Evolutionary conservation across 2,888 invertebrate genomes (phyloP), one percentile per base, ranked within the genome.

Genomic region (Lapara coniferarum): DNA sequence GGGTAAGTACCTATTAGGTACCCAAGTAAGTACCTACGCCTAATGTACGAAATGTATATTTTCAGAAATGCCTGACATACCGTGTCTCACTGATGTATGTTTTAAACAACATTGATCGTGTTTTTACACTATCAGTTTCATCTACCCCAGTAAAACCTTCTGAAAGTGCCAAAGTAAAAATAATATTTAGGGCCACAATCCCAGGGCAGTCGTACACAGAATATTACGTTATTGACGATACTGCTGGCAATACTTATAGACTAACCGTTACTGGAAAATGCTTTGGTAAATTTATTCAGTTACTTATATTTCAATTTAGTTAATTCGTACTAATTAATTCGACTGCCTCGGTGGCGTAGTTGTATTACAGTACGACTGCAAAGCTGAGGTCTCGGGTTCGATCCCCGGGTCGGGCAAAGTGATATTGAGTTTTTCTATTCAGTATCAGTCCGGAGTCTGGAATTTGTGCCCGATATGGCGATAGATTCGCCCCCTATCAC

Each of bases 201-300:
- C 79, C 88, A 0, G 87, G 85, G 0, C 91, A 91, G 74, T 86
- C 89, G 2, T 93, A 88, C 74, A 92, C 92, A 0, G 92, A 94
- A 57, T 92, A 93, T 78, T 93, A 84, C 57, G 75, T 90, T 3
- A 78, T 93, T 58, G 91, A 91, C 55, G 91, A 93, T 71, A 87
- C 87, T 0, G 80, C 75, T 52, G 88, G 88, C 1, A 88, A 88
- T 74, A 81, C 78, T 67, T 89, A 86, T 63, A 86, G 85, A 67
- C 70, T 93, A 55, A 92, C 89, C 10, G 86, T 91, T 8, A 87
- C 84, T 53, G 93, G 93, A 19, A 88, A 81, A 77, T 89, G 90
- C 71, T 89, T 83, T 73, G 93, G 93, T 93, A 71, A 86, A 81
- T 13, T 19, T 16, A 46, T 37, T 8, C 37, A 25, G 37, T 37